Evolutionary conservation across 1,140 invertebrate species (phyloP).

Genomic region (Hyles vespertilio): DNA sequence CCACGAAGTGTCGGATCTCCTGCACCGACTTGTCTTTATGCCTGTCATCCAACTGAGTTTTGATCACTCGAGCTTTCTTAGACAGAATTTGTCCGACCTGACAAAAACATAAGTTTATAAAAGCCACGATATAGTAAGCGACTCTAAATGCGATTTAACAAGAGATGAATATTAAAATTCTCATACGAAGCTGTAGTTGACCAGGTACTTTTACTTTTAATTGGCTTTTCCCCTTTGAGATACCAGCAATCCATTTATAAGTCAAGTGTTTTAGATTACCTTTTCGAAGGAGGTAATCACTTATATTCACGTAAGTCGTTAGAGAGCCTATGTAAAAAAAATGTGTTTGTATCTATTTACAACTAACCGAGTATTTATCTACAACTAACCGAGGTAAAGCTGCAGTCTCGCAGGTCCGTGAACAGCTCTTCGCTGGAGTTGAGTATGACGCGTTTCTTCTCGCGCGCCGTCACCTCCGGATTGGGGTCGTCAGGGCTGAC

Average conservation of each 20-base stretch:
- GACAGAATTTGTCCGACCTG: slow-evolving; percentile 88
- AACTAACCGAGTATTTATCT: slow-evolving; percentile 72
- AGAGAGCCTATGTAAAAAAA: too few relatives aligned
- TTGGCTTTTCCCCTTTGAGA: too few relatives aligned
- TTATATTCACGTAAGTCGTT: too few relatives aligned
- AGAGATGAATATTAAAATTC: not conserved
- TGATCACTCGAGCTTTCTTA: slow-evolving; percentile 91
- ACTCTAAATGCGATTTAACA: not conserved
- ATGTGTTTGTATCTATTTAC: not conserved
- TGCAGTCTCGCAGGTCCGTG: slow-evolving; percentile 93
- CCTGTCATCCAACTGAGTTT: slow-evolving; percentile 90
- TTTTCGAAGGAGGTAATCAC: too few relatives aligned
- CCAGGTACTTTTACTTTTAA: too few relatives aligned
- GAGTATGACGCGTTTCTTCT: slow-evolving; percentile 89
- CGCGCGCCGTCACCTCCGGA: slow-evolving; percentile 78
- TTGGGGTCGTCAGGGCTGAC: slow-evolving; percentile 79
- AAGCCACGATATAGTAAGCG: too few relatives aligned
- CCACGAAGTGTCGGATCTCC: slow-evolving; percentile 96
- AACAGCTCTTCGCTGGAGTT: slow-evolving; percentile 95
- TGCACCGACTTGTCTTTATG: slow-evolving; percentile 91
- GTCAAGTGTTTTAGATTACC: too few relatives aligned
- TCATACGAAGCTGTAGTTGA: too few relatives aligned
- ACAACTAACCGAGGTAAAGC: slow-evolving; percentile 87
- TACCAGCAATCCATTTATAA: too few relatives aligned
- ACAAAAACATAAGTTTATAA: too few relatives aligned